Conservation (phyloP, 2,797 vertebrate species). For the Hippocampus kuda region DNA sequence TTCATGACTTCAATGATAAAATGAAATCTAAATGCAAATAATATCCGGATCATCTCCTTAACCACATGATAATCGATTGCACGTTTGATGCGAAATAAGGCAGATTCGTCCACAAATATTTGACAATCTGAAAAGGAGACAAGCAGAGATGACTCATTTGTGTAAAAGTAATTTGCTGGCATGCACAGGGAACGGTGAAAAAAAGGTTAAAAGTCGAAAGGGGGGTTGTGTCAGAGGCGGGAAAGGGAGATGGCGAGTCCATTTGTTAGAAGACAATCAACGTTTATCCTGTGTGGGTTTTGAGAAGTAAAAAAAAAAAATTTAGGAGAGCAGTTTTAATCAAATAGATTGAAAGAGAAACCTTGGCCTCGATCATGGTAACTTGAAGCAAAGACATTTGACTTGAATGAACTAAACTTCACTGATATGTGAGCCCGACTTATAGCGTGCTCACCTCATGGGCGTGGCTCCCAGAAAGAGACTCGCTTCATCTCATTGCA, state of each 20-base stretch:
- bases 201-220: slow-evolving; percentile 13
- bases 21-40: slow-evolving; percentile 72
- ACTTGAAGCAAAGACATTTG: neutral
- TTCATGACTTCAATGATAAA: slow-evolving; percentile 69
- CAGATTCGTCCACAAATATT: slow-evolving; percentile 74
- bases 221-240: neutral
- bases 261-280: slow-evolving; percentile 67
- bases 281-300: slow-evolving; percentile 56
- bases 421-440: slow-evolving; percentile 26
- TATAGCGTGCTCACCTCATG: slow-evolving; percentile 42
- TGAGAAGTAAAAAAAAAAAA: slow-evolving; percentile 52
- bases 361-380: slow-evolving; percentile 5
- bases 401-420: neutral
- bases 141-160: slow-evolving; percentile 65
- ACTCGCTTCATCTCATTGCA: slow-evolving; percentile 47
- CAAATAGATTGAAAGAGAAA: slow-evolving; percentile 5
- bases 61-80: slow-evolving; percentile 46
- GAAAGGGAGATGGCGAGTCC: slow-evolving; percentile 47
- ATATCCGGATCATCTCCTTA: slow-evolving; percentile 49
- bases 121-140: slow-evolving; percentile 75
- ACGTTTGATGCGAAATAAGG: slow-evolving; percentile 82
- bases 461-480: slow-evolving; percentile 40
- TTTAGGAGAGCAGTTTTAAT: slow-evolving; percentile 31
- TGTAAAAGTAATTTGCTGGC: slow-evolving; percentile 74
- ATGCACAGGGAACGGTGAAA: slow-evolving; percentile 70